Percentiles rank a stretch among this genome's conserved stretches.
Conservation (phyloP, 1,140 invertebrate genomes). For the Penaeus japonicus region DNA sequence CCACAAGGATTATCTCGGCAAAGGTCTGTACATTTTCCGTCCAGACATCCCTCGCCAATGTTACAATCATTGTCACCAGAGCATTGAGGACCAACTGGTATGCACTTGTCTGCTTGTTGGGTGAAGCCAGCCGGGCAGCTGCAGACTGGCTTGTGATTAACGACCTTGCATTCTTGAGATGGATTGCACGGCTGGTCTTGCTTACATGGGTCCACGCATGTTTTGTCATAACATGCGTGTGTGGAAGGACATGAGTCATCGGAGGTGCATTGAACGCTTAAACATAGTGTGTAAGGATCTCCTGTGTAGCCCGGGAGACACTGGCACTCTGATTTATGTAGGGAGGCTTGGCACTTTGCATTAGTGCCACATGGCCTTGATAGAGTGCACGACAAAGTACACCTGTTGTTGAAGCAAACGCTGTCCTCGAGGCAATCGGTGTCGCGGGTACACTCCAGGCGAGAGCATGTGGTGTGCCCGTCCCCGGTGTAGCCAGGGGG, state of each 20-base stretch:
- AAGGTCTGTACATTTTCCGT: conserved; percentile 74
- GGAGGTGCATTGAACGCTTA: conserved; percentile 75
- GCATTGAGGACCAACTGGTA: conserved; percentile 75
- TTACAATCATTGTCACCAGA: conserved; percentile 83
- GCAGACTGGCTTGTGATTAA: conserved; percentile 62
- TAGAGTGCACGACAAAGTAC: conserved; percentile 73
- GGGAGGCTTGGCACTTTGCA: conserved; percentile 61
- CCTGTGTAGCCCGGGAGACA: conserved; percentile 82
- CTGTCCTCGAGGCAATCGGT: conserved; percentile 79
- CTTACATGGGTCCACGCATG: conserved; percentile 80
- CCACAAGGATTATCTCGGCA: conserved; percentile 74
- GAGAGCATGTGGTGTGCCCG: conserved; percentile 72
- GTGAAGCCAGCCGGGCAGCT: conserved; percentile 61
- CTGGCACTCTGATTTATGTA: conserved; percentile 81
- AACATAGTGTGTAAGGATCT: conserved; percentile 80
- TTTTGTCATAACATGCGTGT: conserved; percentile 76
- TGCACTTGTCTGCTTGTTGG: conserved; percentile 74
- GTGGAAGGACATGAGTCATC: conserved; percentile 76
- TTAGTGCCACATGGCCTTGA: conserved; percentile 65
- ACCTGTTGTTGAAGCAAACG: conserved; percentile 80
- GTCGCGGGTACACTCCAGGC: conserved; percentile 76
- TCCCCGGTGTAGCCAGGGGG: conserved; percentile 83
- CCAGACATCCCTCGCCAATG: conserved; percentile 78
- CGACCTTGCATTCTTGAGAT: conserved; percentile 77
- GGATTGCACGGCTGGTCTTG: conserved; percentile 77